Evolutionary conservation across 1,140 invertebrate genomes (phyloP).

Genomic region (Harpegnathos saltator): DNA sequence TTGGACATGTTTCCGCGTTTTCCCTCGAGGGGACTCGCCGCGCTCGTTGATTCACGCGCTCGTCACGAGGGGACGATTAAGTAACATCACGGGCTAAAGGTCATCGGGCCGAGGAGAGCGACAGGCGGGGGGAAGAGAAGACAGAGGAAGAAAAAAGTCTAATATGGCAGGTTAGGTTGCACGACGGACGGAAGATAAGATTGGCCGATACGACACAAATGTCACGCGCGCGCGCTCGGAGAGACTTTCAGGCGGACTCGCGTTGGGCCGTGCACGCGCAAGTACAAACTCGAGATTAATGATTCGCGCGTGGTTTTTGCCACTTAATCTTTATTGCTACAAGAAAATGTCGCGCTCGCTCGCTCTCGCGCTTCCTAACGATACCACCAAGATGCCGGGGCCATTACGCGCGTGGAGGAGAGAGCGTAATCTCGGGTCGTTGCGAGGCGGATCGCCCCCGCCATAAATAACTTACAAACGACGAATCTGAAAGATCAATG

Average conservation of each 20-base stretch:
- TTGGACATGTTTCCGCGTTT: not conserved
- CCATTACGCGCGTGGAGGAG: constrained; percentile 23
- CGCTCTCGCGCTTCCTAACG: not conserved
- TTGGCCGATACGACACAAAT: constrained; percentile 1
- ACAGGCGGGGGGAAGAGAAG: too few relatives aligned
- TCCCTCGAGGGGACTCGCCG: not conserved
- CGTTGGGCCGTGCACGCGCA: not conserved
- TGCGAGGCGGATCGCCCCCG: constrained; percentile 34
- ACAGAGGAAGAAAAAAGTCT: not conserved
- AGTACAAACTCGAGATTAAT: constrained; percentile 42
- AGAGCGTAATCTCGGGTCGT: constrained; percentile 41
- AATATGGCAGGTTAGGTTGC: constrained; percentile 19
- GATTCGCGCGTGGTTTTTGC: constrained; percentile 9
- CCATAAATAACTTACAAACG: constrained; percentile 37
- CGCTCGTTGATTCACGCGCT: constrained; percentile 36
- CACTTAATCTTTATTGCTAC: constrained; percentile 51
- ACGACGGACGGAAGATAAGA: constrained; percentile 21
- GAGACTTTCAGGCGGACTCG: constrained; percentile 6
- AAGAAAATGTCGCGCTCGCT: constrained; percentile 39
- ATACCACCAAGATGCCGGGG: not conserved
- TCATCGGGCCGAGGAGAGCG: constrained; percentile 28
- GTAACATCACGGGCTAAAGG: constrained; percentile 23
- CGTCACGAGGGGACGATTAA: constrained; percentile 20
- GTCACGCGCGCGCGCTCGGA: not conserved
- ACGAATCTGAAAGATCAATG: constrained; percentile 38